Conservation (phyloP, 2,797 vertebrate genomes). For the Distichodus sexfasciatus region DNA sequence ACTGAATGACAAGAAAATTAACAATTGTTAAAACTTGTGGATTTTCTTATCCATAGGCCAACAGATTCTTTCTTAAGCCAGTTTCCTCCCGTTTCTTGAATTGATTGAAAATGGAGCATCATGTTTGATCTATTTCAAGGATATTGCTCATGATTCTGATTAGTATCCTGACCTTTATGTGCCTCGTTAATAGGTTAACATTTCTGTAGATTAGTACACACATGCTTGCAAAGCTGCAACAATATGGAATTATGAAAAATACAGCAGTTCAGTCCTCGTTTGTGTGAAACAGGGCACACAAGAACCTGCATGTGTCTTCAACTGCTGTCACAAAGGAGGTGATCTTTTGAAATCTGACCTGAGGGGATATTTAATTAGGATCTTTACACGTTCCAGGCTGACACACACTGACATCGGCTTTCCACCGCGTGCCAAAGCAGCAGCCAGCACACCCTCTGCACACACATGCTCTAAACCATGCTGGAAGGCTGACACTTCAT, state of each 20-base stretch:
- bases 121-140: not conserved
- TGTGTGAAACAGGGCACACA: conserved; percentile 69
- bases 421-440: conserved; percentile 34
- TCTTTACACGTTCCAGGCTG: conserved; percentile 78
- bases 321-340: conserved; percentile 30
- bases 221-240: not conserved
- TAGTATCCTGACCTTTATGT: not conserved
- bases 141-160: not conserved
- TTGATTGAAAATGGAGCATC: no score
- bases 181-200: not conserved
- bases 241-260: conserved; percentile 62
- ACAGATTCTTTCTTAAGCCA: no score
- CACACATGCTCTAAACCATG: conserved; percentile 7
- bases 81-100: no score
- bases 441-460: not conserved
- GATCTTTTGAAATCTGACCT: conserved; percentile 77
- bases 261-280: conserved; percentile 72
- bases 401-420: conserved; percentile 76
- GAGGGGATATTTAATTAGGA: conserved; percentile 80
- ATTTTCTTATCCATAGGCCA: no score
- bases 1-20: no score
- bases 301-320: conserved; percentile 45
- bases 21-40: not conserved
- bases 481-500: conserved; percentile 10
- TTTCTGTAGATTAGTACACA: not conserved